phyloP scores from a whole-genome alignment of 2,113 vertebrate species.

The Epinephelus lanceolatus region DNA sequence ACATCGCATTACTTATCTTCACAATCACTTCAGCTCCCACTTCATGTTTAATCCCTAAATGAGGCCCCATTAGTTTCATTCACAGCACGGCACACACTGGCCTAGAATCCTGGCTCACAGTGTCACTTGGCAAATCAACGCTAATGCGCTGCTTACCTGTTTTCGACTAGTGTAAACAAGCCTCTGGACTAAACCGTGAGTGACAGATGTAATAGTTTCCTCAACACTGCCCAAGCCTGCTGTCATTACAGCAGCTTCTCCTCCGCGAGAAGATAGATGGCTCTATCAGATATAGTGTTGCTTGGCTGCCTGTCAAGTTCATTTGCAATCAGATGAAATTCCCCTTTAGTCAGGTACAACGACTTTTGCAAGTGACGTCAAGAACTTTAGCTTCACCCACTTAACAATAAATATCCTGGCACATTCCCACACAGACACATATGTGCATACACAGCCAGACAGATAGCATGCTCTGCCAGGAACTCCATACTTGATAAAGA shows the following conservation, averaged over 20 bases:
- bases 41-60: slow-evolving; percentile 67
- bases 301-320: slow-evolving; percentile 60
- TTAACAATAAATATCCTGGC: slow-evolving; percentile 28
- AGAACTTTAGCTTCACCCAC: slow-evolving; percentile 28
- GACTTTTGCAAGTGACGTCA: slow-evolving; percentile 22
- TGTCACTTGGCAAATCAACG: slow-evolving; percentile 60
- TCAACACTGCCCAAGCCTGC: slow-evolving; percentile 37
- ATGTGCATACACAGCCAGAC: slow-evolving; percentile 9
- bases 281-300: slow-evolving; percentile 25
- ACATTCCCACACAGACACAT: slow-evolving; percentile 3
- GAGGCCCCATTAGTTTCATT: slow-evolving; percentile 67
- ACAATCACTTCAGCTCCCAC: slow-evolving; percentile 58
- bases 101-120: slow-evolving; percentile 53
- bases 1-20: slow-evolving; percentile 53
- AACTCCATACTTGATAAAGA: slow-evolving; percentile 19
- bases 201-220: slow-evolving; percentile 55
- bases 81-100: slow-evolving; percentile 38
- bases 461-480: not conserved
- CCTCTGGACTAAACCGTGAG: slow-evolving; percentile 48
- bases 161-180: slow-evolving; percentile 60
- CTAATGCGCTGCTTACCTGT: slow-evolving; percentile 65
- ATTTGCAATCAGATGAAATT: slow-evolving; percentile 29
- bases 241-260: slow-evolving; percentile 55
- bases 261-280: slow-evolving; percentile 47
- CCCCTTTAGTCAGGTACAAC: slow-evolving; percentile 45